A percentile compares a stretch with the other conserved stretches of the same genome.
Evolutionary conservation across 1,140 invertebrate species (phyloP).

Genomic region (Doryteuthis pealeii): DNA sequence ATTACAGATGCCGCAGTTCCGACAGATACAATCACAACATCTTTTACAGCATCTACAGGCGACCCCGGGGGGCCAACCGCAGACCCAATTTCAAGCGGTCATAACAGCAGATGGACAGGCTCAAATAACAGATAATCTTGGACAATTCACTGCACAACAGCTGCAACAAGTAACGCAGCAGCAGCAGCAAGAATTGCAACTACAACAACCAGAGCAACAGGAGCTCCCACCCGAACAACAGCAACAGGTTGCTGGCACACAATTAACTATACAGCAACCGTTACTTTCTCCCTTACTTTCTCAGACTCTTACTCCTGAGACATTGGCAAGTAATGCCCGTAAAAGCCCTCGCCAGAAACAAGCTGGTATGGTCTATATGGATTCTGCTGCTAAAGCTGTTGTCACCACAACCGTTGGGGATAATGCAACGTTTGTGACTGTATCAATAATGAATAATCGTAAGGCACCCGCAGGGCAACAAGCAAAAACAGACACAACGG

Average conservation of each 20-base stretch:
- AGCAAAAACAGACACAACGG: slow-evolving; percentile 20
- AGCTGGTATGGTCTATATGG: slow-evolving; percentile 44
- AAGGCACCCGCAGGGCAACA: slow-evolving; percentile 24
- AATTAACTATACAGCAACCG: not conserved
- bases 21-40: not conserved
- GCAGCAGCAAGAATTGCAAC: not conserved
- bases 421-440: slow-evolving; percentile 45
- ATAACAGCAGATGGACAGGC: not conserved
- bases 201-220: not conserved
- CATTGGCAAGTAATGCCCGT: not conserved
- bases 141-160: not conserved
- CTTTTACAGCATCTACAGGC: not conserved
- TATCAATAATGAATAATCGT: slow-evolving; percentile 44
- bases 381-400: slow-evolving; percentile 43
- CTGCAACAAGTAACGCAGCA: not conserved
- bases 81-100: not conserved
- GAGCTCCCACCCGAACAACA: not conserved
- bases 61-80: not conserved
- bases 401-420: slow-evolving; percentile 46
- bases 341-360: slow-evolving; percentile 8
- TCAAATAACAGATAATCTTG: not conserved
- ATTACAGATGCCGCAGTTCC: not conserved
- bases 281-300: not conserved
- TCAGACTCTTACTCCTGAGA: not conserved
- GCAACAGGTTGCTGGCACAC: not conserved